phyloP scores from a whole-genome alignment of 2,113 vertebrate species.

The Lepus europaeus region DNA sequence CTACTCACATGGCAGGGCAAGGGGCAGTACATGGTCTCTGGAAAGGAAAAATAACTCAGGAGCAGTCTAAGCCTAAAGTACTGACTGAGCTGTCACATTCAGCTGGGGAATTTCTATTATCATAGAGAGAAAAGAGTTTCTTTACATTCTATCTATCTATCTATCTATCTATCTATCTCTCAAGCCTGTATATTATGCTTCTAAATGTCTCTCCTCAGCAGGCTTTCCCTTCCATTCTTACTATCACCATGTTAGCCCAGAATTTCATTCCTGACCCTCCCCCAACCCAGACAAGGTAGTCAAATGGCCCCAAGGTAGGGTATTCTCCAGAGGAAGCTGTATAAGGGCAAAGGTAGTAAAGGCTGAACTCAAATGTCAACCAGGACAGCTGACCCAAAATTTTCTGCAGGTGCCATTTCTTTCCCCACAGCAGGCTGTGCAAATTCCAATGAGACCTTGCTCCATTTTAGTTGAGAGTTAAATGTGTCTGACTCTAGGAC shows the following conservation, averaged over 20 bases:
- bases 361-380: not conserved
- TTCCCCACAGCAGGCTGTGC: not conserved
- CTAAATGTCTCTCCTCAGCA: not conserved
- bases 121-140: not conserved
- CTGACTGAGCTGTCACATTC: not conserved
- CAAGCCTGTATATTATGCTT: not conserved
- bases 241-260: not conserved
- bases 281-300: not conserved
- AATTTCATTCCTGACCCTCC: not conserved
- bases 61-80: not conserved
- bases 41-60: not conserved
- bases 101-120: not conserved
- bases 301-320: not conserved
- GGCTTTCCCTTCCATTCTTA: slow-evolving; percentile 11
- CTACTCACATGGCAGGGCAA: not conserved
- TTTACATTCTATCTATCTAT: not conserved
- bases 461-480: slow-evolving; percentile 50
- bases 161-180: not conserved
- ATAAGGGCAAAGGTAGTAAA: not conserved
- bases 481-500: slow-evolving; percentile 55
- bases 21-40: not conserved
- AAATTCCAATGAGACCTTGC: slow-evolving; percentile 40
- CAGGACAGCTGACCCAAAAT: slow-evolving; percentile 40
- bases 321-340: not conserved
- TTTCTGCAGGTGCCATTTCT: not conserved